These are phyloP conservation scores for Hypomecis atomaria DNA, from an alignment of 2,888 invertebrate genomes.

Conservation along the genomic window DNA sequence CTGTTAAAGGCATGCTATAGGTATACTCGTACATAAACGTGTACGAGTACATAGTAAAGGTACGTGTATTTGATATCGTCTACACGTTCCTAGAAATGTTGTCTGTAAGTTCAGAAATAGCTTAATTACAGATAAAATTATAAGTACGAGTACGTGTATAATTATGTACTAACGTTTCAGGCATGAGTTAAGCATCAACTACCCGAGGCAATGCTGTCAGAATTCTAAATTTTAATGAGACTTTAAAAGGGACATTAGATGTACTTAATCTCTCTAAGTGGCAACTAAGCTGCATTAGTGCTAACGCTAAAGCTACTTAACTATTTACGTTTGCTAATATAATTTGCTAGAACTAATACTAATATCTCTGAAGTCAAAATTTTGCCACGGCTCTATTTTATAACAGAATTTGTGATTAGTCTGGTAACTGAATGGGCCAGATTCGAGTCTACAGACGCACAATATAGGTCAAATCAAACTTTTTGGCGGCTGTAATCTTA, in stretches of 20 bases:
- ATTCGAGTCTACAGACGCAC: not conserved
- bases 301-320: not conserved
- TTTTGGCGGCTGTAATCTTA: too few species aligned
- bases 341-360: not conserved
- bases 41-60: too few species aligned
- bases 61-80: too few species aligned
- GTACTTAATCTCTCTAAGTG: constrained; percentile 21
- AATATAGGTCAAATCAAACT: not conserved
- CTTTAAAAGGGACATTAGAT: constrained; percentile 11
- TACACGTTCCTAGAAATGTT: too few species aligned
- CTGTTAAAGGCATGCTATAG: too few species aligned
- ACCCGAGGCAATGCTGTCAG: constrained; percentile 3
- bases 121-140: not conserved
- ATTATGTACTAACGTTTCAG: not conserved
- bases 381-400: not conserved
- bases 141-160: not conserved
- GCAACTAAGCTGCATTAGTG: constrained; percentile 13
- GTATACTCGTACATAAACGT: too few species aligned
- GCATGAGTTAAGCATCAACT: not conserved
- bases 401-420: not conserved
- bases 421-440: not conserved
- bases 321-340: constrained; percentile 4
- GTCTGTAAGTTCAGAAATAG: too few species aligned
- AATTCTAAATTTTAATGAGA: constrained; percentile 17
- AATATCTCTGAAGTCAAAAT: not conserved